Evolutionary conservation across 2,113 vertebrate species (phyloP).

Genomic region (Alouatta palliata): DNA sequence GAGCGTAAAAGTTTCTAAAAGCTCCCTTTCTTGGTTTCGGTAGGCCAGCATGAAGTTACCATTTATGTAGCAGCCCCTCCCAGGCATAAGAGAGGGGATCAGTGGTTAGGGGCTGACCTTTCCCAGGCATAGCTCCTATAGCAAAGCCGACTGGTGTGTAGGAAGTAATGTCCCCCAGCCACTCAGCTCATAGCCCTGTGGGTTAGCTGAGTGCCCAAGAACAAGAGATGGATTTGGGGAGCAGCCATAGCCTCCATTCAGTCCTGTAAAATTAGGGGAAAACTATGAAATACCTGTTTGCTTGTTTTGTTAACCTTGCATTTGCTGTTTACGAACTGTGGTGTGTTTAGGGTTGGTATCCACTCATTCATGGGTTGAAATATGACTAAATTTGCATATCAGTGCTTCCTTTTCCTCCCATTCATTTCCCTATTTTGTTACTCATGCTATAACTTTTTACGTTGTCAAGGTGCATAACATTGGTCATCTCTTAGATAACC

Average conservation of each 20-base stretch:
- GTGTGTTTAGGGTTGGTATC: neutral
- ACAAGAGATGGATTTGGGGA: neutral
- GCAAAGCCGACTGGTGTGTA: neutral
- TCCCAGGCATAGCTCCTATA: neutral
- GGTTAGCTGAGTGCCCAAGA: neutral
- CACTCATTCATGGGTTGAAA: neutral
- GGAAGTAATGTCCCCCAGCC: neutral
- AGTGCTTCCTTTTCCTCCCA: neutral
- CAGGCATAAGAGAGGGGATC: too few relatives aligned
- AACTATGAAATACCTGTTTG: neutral
- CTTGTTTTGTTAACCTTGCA: neutral
- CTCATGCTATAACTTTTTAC: neutral
- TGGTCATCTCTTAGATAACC: neutral
- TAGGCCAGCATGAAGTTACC: neutral
- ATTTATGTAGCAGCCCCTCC: fast-evolving
- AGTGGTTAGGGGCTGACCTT: too few relatives aligned
- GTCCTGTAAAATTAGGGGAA: neutral
- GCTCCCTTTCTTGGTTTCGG: neutral
- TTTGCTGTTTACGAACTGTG: neutral
- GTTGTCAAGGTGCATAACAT: neutral
- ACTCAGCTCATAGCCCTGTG: too few relatives aligned
- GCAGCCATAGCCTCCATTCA: neutral
- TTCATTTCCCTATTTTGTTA: neutral
- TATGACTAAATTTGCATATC: neutral
- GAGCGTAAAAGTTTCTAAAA: neutral